phyloP scores from a whole-genome alignment of 1,140 invertebrate genomes.

The Orchestia grillus region DNA sequence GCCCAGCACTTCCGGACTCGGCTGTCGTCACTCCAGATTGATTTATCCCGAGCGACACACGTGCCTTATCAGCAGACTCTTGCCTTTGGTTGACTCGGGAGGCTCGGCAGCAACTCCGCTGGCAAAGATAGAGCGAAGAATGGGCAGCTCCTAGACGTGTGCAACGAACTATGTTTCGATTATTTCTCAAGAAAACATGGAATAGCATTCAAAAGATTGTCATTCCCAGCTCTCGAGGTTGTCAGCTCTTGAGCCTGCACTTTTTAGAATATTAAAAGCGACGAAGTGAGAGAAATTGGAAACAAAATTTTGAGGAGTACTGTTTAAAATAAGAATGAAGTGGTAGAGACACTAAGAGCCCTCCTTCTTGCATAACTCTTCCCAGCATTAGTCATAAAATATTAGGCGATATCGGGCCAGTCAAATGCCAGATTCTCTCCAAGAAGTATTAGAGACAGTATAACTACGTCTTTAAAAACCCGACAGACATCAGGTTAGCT shows the following conservation, averaged over 20 bases:
- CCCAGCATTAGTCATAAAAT: not conserved
- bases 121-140: not conserved
- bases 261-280: not conserved
- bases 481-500: not conserved
- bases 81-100: not conserved
- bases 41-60: conserved; percentile 16
- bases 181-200: not conserved
- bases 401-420: not conserved
- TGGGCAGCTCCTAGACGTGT: not conserved
- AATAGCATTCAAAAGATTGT: not conserved
- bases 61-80: conserved; percentile 38
- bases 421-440: not conserved
- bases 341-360: not conserved
- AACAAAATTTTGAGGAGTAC: not conserved
- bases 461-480: not conserved
- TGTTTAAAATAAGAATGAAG: not conserved
- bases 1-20: not conserved
- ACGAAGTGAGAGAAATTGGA: not conserved
- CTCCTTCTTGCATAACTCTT: not conserved
- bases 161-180: not conserved
- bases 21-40: conserved; percentile 34
- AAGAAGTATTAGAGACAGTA: not conserved
- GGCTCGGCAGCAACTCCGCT: not conserved
- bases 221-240: not conserved
- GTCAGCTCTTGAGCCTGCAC: not conserved